phyloP scores from a whole-genome alignment of 2,888 invertebrate species.

The Agrypnus murinus region DNA sequence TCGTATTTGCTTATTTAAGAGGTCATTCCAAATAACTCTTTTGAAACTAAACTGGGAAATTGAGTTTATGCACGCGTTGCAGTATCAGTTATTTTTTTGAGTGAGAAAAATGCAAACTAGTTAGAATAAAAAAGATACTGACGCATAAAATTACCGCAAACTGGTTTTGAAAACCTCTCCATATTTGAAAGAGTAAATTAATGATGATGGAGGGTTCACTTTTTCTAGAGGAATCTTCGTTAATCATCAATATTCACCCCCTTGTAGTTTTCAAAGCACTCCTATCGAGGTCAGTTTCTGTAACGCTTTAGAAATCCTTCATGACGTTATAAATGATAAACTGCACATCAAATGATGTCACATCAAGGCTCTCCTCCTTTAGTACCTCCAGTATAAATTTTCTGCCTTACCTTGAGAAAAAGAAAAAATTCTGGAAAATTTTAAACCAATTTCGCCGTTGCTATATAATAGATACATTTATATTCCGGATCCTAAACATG shows the following conservation, averaged over 20 bases:
- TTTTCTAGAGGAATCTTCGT: constrained; percentile 10
- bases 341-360: constrained; percentile 12
- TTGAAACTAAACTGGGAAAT: not conserved
- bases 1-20: constrained; percentile 26
- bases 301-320: constrained; percentile 9
- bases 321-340: constrained; percentile 13
- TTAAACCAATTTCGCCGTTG: not conserved
- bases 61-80: not conserved
- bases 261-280: constrained; percentile 20
- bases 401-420: too few relatives aligned
- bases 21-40: constrained; percentile 17
- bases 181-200: constrained; percentile 20
- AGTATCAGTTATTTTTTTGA: too few relatives aligned
- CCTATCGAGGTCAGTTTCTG: constrained; percentile 18
- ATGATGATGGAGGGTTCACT: constrained; percentile 19
- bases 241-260: constrained; percentile 29
- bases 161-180: constrained; percentile 17
- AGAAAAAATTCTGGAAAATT: too few relatives aligned
- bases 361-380: not conserved
- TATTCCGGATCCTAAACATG: constrained; percentile 28
- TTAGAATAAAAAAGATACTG: too few relatives aligned
- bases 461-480: constrained; percentile 33
- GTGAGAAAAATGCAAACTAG: too few relatives aligned
- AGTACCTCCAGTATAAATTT: too few relatives aligned
- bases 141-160: constrained; percentile 3